Conservation (phyloP, 2,113 vertebrate species). For the Otus sunia region DNA sequence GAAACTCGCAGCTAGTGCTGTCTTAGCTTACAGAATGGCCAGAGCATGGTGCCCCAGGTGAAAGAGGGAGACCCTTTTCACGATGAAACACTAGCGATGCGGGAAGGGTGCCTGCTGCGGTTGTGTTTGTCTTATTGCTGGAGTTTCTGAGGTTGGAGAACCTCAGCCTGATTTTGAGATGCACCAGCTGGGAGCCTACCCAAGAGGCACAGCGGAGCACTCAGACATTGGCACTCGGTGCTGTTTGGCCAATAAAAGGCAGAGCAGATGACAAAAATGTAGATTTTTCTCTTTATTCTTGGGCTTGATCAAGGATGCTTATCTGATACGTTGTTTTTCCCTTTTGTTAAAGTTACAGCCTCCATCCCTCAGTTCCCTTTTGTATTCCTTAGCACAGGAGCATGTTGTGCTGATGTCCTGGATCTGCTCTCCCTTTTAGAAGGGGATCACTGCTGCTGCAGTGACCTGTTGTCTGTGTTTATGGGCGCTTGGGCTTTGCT, state of each 20-base stretch:
- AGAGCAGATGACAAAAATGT: not conserved
- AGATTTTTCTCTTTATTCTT: not conserved
- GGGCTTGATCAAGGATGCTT: not conserved
- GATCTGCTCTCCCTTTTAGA: not conserved
- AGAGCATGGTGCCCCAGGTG: not conserved
- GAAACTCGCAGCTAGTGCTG: not conserved
- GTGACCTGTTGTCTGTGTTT: not conserved
- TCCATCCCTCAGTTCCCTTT: not conserved
- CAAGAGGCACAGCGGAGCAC: not conserved
- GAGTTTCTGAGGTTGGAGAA: not conserved
- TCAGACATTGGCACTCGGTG: accelerated
- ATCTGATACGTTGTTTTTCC: not conserved
- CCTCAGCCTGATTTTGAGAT: not conserved
- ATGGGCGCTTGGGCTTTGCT: not conserved
- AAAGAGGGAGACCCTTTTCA: not conserved
- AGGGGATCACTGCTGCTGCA: not conserved
- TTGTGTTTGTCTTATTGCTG: not conserved
- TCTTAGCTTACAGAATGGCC: not conserved
- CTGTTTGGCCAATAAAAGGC: not conserved
- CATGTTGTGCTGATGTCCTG: accelerated
- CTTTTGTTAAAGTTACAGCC: not conserved
- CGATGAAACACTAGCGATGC: accelerated
- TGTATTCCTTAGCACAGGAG: not conserved
- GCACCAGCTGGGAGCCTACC: not conserved
- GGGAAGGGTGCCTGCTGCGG: not conserved